Evolutionary conservation across 2,797 vertebrate genomes (phyloP), one percentile per base, ranked within the genome.

Genomic region (Scolopax bukidnonensis): DNA sequence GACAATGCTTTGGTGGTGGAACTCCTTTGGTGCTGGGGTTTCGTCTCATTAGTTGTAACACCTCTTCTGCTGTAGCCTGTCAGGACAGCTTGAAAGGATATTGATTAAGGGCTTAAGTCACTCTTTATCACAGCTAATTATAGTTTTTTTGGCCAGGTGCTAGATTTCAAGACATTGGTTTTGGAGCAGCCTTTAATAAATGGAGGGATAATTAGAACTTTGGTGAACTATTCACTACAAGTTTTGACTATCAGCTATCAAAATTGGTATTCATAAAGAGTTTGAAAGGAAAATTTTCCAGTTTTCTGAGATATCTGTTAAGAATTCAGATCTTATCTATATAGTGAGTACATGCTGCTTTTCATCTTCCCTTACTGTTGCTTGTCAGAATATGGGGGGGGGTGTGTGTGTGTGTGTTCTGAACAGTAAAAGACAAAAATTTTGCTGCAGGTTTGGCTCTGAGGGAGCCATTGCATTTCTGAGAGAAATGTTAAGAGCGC

Each of bases 101-200:
- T 96, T 91, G 94, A 97, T 96, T 97, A 96, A 96, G 88, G 87
- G 51, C 51, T 97, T 93, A 94, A 77, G 60, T 97, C 86, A 38
- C 51, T 79, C 59, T 96, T 95, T 95, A 95, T 96, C 92, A 28
- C 25, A 56, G 88, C 53, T 93, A 92, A 94, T 97, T 97, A 82
- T 89, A 32, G 83, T 87, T 96, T 95, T 95, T 96, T 86, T 77
- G 87, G 54, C 73, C 41, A 57, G 32, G 59, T 94, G 57, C 76
- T 94, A 54, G 21, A 56, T 93, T 95, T 90, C 20, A 73, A 85
- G 83, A 10, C 40, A 13, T 5, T 28, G 45, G 36, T 73, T 94
- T 93, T 92, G 71, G 73, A 87, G 85, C 47, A 68, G 38, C 65
- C 71, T 84, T 27, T 80, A 90, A 74, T 10, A 88, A 64, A 53